These are phyloP conservation scores for Labroides dimidiatus DNA, from an alignment of 2,797 vertebrate genomes.

Conservation along the genomic window DNA sequence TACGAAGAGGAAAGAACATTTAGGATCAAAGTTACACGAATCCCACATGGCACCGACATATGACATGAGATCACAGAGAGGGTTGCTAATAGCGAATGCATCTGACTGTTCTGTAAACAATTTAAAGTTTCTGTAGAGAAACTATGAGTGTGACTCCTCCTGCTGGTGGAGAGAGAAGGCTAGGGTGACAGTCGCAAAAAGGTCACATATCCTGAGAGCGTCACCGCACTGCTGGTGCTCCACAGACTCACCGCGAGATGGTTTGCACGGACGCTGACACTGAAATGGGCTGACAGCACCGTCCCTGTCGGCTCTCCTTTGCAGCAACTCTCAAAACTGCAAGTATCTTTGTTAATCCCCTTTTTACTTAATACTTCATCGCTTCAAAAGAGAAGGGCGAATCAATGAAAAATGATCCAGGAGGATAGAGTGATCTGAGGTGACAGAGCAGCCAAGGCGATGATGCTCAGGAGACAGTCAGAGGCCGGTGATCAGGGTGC, in stretches of 20 bases:
- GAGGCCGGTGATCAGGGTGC: constrained; percentile 54
- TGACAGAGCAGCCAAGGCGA: constrained; percentile 55
- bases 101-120: not conserved
- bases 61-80: too few relatives aligned
- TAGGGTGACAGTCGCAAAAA: constrained; percentile 49
- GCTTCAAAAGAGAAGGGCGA: constrained; percentile 2
- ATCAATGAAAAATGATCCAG: constrained; percentile 57
- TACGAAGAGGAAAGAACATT: not conserved
- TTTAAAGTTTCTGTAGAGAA: not conserved
- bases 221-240: constrained; percentile 50
- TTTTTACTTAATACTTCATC: too few relatives aligned
- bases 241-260: constrained; percentile 39
- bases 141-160: constrained; percentile 5
- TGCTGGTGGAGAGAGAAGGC: constrained; percentile 39
- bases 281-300: constrained; percentile 60
- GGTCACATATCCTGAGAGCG: constrained; percentile 55
- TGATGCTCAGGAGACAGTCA: constrained; percentile 58
- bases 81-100: not conserved
- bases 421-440: constrained; percentile 51
- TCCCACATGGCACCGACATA: too few relatives aligned
- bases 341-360: too few relatives aligned
- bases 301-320: constrained; percentile 27
- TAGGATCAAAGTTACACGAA: not conserved
- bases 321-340: constrained; percentile 12
- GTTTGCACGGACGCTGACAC: constrained; percentile 35